Conservation (phyloP, 2,113 vertebrate species). For the Ploceus nigricollis region DNA sequence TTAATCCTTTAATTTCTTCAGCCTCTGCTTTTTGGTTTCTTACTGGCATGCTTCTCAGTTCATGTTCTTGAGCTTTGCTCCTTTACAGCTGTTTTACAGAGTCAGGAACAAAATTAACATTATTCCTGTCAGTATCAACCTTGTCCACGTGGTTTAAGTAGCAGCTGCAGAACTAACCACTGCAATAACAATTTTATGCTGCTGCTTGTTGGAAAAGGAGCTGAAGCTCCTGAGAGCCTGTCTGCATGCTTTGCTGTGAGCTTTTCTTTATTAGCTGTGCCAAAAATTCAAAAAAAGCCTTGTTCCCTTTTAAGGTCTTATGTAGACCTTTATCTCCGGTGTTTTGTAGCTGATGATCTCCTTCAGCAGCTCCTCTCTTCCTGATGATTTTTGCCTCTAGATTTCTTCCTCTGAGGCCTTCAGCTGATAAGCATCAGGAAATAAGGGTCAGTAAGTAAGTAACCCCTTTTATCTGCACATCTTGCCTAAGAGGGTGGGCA, state of each 20-base stretch:
- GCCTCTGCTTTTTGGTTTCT: neutral
- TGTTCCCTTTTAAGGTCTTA: constrained; percentile 9
- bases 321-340: neutral
- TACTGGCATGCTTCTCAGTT: neutral
- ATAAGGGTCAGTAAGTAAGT: neutral
- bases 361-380: neutral
- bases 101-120: neutral
- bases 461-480: neutral
- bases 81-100: neutral
- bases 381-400: neutral
- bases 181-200: neutral
- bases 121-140: neutral
- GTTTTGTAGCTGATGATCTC: neutral
- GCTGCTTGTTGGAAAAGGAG: neutral
- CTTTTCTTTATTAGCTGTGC: neutral
- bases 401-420: neutral
- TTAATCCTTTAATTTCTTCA: neutral
- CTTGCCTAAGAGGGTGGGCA: neutral
- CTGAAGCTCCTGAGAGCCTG: neutral
- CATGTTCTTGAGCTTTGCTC: neutral
- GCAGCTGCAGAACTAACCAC: neutral
- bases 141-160: neutral
- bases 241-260: neutral
- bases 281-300: neutral
- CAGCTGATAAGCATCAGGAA: neutral